Base-by-base conservation (phyloP, 2,113 vertebrate species). In the Periophthalmus modestus region DNA sequence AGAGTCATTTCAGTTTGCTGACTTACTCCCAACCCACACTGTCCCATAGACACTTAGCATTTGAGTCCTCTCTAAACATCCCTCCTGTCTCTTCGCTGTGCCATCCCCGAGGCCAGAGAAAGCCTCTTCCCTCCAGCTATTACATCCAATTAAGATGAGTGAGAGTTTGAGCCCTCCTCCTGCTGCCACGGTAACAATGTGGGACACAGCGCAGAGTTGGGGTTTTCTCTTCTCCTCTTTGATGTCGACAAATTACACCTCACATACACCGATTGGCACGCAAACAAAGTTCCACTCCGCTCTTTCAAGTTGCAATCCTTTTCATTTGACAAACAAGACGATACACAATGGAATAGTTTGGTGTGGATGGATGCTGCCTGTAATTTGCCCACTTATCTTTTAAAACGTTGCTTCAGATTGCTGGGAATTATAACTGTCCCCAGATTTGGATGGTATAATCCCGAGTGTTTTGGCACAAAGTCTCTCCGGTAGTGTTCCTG, bases 131-230 rank as follows among this genome's bases (percentile, higher is more conserved):
- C 86, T 89, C 70, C 69, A 85, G 90, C 87, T 85, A 89, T 92
- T 91, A 89, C 83, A 90, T 90, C 92, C 89, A 93, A 92, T 93
- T 92, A 91, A 71, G 75, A 88, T 77, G 77, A 90, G 71, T 66
- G 75, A 87, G 79, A 73, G 73, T 75, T 81, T 85, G 81, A 82
- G 70, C 79, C 76, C 79, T 78, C 85, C 79, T 82, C 75, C 69
- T 28, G 82, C 83, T 75, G 62, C 71, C 39, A 73, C 74, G 65
- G 50, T 72, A 86, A 90, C 85, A 87, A 85, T 77, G 82, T 85
- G 75, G 67, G 78, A 83, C 80, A 78, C 74, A 72, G 74, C 80
- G 71, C 80, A 83, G 79, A 87, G 77, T 88, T 78, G 63, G 79
- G 82, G 74, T 69, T 84, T 89, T 86, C 77, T 81, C 69, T 63